These are phyloP conservation scores for Chondrosia reniformis DNA, from an alignment of 37 sponge, comb jelly and placozoan species.

Conservation along the genomic window DNA sequence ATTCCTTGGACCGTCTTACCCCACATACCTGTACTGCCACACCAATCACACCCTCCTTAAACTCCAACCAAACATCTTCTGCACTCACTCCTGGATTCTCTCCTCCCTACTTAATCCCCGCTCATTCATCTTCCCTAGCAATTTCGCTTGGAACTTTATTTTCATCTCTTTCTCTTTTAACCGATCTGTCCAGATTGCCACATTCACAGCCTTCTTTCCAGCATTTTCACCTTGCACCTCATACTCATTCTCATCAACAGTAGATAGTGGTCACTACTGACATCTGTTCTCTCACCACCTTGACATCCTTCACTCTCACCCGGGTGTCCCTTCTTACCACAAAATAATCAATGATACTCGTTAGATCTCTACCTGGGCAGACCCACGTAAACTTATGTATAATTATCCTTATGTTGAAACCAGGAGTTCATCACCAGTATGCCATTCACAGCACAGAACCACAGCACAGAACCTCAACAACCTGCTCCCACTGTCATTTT, in stretches of 20 bases:
- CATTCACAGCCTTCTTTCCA: not conserved
- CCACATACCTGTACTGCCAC: not conserved
- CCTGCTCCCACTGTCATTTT: not conserved
- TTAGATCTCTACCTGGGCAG: conserved; percentile 25
- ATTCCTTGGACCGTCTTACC: conserved; percentile 1
- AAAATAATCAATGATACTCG: conserved; percentile 27
- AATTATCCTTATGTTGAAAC: conserved; percentile 26
- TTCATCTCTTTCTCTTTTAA: conserved; percentile 3
- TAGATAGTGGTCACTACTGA: conserved; percentile 28
- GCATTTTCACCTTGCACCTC: not conserved
- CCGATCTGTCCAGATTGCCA: not conserved
- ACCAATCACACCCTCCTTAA: conserved; percentile 3
- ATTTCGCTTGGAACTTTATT: conserved; percentile 5
- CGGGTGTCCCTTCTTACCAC: conserved; percentile 20
- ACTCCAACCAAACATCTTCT: conserved; percentile 6
- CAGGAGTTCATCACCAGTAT: conserved; percentile 27
- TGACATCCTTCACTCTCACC: not conserved
- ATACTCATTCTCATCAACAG: not conserved
- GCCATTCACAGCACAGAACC: conserved; percentile 36
- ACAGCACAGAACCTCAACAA: conserved; percentile 33
- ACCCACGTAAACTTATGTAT: conserved; percentile 37
- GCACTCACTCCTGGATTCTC: not conserved
- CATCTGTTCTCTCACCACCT: conserved; percentile 21
- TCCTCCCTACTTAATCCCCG: not conserved
- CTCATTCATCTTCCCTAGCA: conserved; percentile 8